phyloP scores from a whole-genome alignment of 1,140 invertebrate genomes.

The Cryptotermes secundus region DNA sequence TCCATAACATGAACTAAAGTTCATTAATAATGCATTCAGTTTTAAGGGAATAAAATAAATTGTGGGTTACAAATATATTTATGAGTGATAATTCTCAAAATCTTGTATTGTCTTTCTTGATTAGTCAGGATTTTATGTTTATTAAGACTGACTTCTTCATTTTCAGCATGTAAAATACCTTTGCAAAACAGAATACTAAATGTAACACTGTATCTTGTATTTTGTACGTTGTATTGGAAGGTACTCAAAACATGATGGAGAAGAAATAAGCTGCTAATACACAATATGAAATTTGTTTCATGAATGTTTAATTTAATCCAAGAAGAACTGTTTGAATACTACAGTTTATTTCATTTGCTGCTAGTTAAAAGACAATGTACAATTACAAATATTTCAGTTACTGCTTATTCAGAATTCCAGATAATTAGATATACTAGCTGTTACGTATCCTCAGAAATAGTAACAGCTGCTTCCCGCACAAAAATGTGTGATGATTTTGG shows the following conservation, averaged over 20 bases:
- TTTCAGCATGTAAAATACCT: background rate
- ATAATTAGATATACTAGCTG: no score
- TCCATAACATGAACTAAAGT: background rate
- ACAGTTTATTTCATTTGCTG: no score
- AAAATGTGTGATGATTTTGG: no score
- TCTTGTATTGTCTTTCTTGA: background rate
- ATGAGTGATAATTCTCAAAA: background rate
- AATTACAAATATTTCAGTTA: no score
- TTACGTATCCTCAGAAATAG: no score
- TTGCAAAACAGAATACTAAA: background rate
- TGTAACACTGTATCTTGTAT: background rate
- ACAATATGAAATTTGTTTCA: no score
- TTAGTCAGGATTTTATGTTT: background rate
- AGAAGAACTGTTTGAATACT: no score
- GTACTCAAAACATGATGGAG: background rate
- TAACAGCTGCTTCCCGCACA: no score
- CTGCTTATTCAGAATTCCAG: no score
- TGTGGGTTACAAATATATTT: background rate
- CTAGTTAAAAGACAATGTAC: no score
- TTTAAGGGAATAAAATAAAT: background rate
- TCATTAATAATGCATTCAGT: background rate
- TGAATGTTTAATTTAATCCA: no score
- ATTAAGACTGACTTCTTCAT: conserved; percentile 11
- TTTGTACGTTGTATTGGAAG: background rate
- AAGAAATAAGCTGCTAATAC: conserved; percentile 1